Percentiles rank a stretch among this genome's conserved stretches.
These are phyloP conservation scores for Entomobrya proxima DNA, from an alignment of 2,888 invertebrate species.

Conservation along the genomic window DNA sequence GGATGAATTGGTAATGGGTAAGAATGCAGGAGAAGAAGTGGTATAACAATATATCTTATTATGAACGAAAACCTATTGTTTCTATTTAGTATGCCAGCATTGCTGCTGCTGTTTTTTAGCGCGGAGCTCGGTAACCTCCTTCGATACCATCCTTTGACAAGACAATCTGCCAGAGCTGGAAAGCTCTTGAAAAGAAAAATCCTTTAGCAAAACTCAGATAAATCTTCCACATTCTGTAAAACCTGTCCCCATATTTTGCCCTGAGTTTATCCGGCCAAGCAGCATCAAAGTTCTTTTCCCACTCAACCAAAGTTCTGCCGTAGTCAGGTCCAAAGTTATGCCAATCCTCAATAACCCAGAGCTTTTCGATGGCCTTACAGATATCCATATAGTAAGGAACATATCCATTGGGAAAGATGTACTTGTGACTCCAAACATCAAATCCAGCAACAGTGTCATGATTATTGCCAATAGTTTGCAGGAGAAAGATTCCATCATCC, in stretches of 20 bases:
- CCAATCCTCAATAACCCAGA: slow-evolving; percentile 71
- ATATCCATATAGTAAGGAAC: slow-evolving; percentile 72
- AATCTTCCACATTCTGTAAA: slow-evolving; percentile 72
- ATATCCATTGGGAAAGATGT: slow-evolving; percentile 72
- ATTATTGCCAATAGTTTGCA: slow-evolving; percentile 69
- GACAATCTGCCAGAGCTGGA: slow-evolving; percentile 67
- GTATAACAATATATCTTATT: neutral
- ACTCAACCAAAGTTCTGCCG: slow-evolving; percentile 66
- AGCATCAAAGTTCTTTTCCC: slow-evolving; percentile 70
- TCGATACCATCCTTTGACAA: slow-evolving; percentile 66
- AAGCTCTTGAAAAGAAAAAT: slow-evolving; percentile 60
- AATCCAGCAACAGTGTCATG: slow-evolving; percentile 49
- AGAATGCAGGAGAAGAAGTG: neutral
- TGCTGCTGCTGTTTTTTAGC: slow-evolving; percentile 59
- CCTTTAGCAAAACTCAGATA: slow-evolving; percentile 65
- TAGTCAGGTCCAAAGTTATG: slow-evolving; percentile 72
- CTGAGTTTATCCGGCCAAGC: slow-evolving; percentile 69
- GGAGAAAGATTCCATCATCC: slow-evolving; percentile 69
- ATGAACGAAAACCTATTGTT: neutral
- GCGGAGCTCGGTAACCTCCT: slow-evolving; percentile 68
- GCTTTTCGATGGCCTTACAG: slow-evolving; percentile 56
- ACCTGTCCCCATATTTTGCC: slow-evolving; percentile 66
- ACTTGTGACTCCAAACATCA: slow-evolving; percentile 70
- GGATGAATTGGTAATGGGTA: neutral
- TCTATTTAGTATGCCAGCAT: neutral